Percentiles rank a stretch among this genome's conserved stretches.
Evolutionary conservation across 1,140 invertebrate genomes (phyloP).

Genomic region (Hylyphantes graminicola): DNA sequence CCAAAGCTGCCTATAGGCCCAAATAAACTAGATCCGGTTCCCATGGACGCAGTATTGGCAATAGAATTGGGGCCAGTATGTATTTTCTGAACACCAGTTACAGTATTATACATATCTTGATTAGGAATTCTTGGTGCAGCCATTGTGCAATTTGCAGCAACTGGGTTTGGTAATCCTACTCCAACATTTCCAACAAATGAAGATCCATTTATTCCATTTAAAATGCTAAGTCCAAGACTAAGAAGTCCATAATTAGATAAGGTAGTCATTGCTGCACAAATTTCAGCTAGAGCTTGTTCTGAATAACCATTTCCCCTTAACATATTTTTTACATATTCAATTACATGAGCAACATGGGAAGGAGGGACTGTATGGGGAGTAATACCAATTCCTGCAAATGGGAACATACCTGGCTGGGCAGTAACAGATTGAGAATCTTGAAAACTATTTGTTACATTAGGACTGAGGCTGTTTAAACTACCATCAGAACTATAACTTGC

Average conservation of each 20-base stretch:
- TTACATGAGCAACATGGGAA: conserved; percentile 77
- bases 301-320: conserved; percentile 87
- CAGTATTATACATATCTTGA: conserved; percentile 49
- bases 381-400: conserved; percentile 61
- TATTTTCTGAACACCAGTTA: conserved; percentile 47
- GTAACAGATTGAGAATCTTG: conserved; percentile 59
- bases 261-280: conserved; percentile 88
- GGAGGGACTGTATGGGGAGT: conserved; percentile 61
- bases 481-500: conserved; percentile 64
- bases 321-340: conserved; percentile 86
- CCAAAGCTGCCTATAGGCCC: conserved; percentile 55
- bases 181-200: conserved; percentile 64
- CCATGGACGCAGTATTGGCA: conserved; percentile 62
- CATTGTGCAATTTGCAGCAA: conserved; percentile 64
- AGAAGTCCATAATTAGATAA: conserved; percentile 94
- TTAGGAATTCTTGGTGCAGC: conserved; percentile 56
- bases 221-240: conserved; percentile 79
- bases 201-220: conserved; percentile 62
- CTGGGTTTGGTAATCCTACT: conserved; percentile 63
- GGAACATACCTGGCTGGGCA: conserved; percentile 59
- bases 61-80: conserved; percentile 63
- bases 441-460: conserved; percentile 63
- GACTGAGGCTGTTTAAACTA: conserved; percentile 64
- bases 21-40: conserved; percentile 55
- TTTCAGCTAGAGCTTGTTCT: conserved; percentile 88